Evolutionary conservation across 1,140 invertebrate genomes (phyloP), one percentile per base, ranked within the genome.

Genomic region (Cydia amplana): DNA sequence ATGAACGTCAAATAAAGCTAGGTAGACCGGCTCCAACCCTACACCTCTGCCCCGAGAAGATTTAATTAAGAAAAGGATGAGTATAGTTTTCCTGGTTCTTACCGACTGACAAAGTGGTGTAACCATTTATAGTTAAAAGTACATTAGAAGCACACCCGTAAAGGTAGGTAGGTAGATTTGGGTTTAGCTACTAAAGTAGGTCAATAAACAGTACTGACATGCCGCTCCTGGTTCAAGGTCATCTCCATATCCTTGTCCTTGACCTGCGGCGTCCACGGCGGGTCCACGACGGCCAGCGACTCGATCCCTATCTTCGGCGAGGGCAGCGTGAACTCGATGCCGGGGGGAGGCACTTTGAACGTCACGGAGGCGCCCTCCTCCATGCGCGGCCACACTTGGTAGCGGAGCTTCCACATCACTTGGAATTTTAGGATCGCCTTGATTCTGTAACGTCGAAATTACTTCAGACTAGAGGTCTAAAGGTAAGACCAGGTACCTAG

Each of bases 231-330:
- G 93, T 98, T 99, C n/a, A 99, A 95, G 0, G 98, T 99, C 75
- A 99, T 98, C 94, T 99, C 99, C 94, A 99, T 98, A 32, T 99
- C 98, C 93, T 99, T 99, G 0, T 98, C 98, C 92, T 99, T 99
- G 16, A 98, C 97, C 87, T 98, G 96, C 0, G 99, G 98, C 95
- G 98, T 98, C 99, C 99, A 99, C 0, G 99, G 99, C 20, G 99
- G 98, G 94, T 99, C 99, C 0, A 99, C 97, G 1, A 99, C 98
- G 2, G 97, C 97, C 75, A 98, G 93, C 40, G 96, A 97, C 89
- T 99, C 98, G 25, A 98, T 97, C 6, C 99, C 99, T 81, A 99
- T 99, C 91, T 99, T 99, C 0, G 99, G 99, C 0, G 99, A 99
- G 0, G 99, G 99, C 18, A 99, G 92, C 1, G 99, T 99, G 86